Conservation (phyloP, 92 coral and sea anemone species). For the Chrysogorgia sp. region DNA sequence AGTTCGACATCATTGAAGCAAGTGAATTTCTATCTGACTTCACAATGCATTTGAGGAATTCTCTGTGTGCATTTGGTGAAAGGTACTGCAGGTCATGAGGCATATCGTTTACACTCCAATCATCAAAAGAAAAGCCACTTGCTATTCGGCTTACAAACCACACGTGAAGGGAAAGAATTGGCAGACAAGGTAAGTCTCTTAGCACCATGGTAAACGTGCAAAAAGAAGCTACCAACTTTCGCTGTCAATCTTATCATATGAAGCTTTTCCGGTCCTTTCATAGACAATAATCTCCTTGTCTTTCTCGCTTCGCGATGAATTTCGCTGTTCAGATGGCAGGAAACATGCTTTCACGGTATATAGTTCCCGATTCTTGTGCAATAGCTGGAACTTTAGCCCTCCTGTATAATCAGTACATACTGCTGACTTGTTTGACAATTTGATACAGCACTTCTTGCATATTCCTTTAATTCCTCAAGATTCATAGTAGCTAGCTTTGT, state of each 20-base stretch:
- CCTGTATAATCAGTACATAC: too few species aligned
- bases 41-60: constrained; percentile 35
- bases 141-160: constrained; percentile 37
- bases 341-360: too few species aligned
- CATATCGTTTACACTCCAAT: constrained; percentile 25
- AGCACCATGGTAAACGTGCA: constrained; percentile 31
- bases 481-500: too few species aligned
- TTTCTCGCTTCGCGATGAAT: too few species aligned
- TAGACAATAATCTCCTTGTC: constrained; percentile 18
- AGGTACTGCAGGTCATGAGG: constrained; percentile 24
- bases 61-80: constrained; percentile 39
- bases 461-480: too few species aligned
- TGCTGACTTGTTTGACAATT: too few species aligned
- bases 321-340: too few species aligned
- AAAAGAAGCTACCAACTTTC: constrained; percentile 26
- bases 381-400: too few species aligned
- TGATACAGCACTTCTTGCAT: too few species aligned
- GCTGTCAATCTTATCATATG: constrained; percentile 22
- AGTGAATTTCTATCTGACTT: constrained; percentile 40
- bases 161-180: constrained; percentile 26
- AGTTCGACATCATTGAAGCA: constrained; percentile 32
- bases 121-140: constrained; percentile 22
- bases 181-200: constrained; percentile 35
- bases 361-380: too few species aligned
- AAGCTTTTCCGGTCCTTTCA: constrained; percentile 29